phyloP scores from a whole-genome alignment of 2,888 invertebrate genomes.

The Agrochola macilenta region DNA sequence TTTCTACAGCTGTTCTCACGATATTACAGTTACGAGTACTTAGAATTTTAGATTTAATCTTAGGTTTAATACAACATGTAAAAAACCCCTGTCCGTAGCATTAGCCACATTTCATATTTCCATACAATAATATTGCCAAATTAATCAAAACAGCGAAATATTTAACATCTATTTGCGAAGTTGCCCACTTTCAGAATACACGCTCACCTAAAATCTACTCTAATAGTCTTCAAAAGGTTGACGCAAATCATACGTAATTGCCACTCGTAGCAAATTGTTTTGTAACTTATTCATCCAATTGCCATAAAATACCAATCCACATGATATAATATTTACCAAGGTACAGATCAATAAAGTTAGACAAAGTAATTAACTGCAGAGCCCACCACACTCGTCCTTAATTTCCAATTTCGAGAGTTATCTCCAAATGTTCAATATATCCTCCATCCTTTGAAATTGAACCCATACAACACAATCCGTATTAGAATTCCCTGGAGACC shows the following conservation, averaged over 20 bases:
- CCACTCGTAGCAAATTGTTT: not conserved
- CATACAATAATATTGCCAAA: no score
- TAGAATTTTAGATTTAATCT: no score
- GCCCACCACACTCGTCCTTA: not conserved
- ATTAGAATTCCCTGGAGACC: slow-evolving; percentile 33
- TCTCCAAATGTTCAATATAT: slow-evolving; percentile 27
- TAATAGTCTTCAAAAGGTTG: not conserved
- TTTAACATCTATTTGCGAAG: no score
- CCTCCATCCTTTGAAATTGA: slow-evolving; percentile 28
- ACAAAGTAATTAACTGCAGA: slow-evolving; percentile 30
- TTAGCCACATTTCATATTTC: no score
- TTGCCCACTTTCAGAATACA: no score
- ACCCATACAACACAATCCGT: slow-evolving; percentile 35
- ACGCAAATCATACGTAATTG: not conserved
- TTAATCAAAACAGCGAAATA: no score
- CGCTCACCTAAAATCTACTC: not conserved
- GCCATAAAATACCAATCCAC: not conserved
- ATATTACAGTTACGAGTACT: not conserved
- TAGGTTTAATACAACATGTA: no score
- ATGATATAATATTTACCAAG: not conserved
- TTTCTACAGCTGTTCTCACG: not conserved
- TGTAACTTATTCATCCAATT: no score
- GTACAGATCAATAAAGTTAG: not conserved
- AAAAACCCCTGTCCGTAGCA: no score
- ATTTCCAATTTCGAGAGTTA: slow-evolving; percentile 23